Evolutionary conservation across 2,888 invertebrate species (phyloP).

Genomic region (Acrobasis consociella): DNA sequence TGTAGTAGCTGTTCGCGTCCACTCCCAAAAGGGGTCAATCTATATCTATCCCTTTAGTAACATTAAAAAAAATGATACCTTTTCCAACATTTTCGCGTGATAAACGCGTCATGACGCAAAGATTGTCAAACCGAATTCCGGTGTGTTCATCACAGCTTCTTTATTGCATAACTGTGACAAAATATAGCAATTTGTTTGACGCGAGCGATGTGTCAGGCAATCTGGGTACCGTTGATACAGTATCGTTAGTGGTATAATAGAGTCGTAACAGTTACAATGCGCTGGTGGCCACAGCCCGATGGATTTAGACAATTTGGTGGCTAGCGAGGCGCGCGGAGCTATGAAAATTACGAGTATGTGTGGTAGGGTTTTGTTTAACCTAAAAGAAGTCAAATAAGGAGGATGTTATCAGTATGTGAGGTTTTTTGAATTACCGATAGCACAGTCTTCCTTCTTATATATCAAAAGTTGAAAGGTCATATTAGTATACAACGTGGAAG

Average conservation of each 20-base stretch:
- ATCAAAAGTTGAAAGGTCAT: too few species aligned
- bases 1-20: too few species aligned
- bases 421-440: too few species aligned
- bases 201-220: conserved; percentile 20
- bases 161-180: conserved; percentile 20
- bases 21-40: too few species aligned
- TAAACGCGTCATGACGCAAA: neutral
- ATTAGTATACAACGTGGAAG: too few species aligned
- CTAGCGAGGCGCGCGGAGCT: conserved; percentile 8
- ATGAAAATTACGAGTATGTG: neutral
- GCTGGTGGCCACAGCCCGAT: conserved; percentile 19
- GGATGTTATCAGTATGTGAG: too few species aligned
- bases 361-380: neutral
- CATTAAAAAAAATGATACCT: neutral
- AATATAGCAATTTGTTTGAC: conserved; percentile 20
- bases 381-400: too few species aligned
- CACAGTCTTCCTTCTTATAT: too few species aligned
- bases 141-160: conserved; percentile 15
- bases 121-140: conserved; percentile 9
- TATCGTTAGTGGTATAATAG: conserved; percentile 23
- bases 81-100: too few species aligned
- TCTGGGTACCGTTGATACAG: conserved; percentile 22
- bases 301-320: conserved; percentile 18
- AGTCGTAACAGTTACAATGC: conserved; percentile 21
- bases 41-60: too few species aligned